phyloP scores from a whole-genome alignment of 2,888 invertebrate genomes.

The Aphidius colemani region DNA sequence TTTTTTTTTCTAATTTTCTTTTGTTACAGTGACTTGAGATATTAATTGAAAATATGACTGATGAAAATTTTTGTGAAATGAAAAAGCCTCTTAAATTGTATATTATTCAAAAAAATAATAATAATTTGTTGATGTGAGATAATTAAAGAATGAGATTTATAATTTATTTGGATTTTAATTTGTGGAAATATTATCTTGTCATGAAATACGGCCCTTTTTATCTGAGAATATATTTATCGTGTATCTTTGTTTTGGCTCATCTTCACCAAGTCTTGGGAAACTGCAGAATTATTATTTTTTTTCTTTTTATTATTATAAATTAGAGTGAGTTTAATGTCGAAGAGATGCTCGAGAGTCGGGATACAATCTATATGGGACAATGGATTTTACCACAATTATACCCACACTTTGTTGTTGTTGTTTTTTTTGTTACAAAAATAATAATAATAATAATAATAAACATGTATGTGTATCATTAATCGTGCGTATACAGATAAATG shows the following conservation, averaged over 20 bases:
- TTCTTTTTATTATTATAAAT: no score
- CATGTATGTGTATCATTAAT: slow-evolving; percentile 15
- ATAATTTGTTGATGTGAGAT: background rate
- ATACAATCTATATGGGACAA: background rate
- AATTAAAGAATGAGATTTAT: background rate
- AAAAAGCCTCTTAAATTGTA: no score
- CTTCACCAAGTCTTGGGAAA: background rate
- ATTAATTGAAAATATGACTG: no score
- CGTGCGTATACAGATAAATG: background rate
- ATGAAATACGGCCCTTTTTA: no score
- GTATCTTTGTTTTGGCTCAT: background rate
- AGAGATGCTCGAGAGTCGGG: slow-evolving; percentile 14
- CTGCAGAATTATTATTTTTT: no score
- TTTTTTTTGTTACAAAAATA: background rate
- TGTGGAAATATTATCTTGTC: no score
- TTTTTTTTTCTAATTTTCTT: no score
- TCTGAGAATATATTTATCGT: background rate
- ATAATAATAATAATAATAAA: background rate
- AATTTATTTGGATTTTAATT: no score
- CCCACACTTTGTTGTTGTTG: background rate
- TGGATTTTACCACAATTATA: no score
- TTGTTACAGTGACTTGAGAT: no score
- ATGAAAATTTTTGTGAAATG: no score
- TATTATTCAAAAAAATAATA: no score
- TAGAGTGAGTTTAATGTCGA: background rate